These are phyloP conservation scores for Galeopterus variegatus DNA, from an alignment of 2,113 vertebrate genomes.

Conservation along the genomic window DNA sequence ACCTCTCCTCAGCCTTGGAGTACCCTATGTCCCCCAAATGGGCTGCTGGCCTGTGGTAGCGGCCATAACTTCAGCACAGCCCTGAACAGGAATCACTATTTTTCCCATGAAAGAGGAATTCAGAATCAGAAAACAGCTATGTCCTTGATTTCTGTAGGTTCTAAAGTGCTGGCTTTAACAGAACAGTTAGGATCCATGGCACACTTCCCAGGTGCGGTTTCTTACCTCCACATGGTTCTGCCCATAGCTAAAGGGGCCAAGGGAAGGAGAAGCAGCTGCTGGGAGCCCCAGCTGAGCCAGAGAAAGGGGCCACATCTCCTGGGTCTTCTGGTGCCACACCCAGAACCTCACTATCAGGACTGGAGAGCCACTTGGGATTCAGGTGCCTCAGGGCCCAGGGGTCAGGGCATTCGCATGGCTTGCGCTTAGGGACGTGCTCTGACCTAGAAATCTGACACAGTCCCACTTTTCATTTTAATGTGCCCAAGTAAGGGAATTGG, in stretches of 20 bases:
- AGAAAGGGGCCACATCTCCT: constrained; percentile 19
- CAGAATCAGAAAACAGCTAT: constrained; percentile 64
- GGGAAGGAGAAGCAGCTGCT: neutral
- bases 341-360: neutral
- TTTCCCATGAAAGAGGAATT: constrained; percentile 64
- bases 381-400: neutral
- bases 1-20: neutral
- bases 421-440: neutral
- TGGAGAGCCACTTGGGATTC: neutral
- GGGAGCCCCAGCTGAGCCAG: constrained; percentile 6
- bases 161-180: constrained; percentile 41
- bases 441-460: constrained; percentile 74
- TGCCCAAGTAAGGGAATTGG: neutral
- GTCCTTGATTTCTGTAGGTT: constrained; percentile 54
- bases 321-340: neutral
- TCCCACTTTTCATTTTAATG: constrained; percentile 52
- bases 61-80: constrained; percentile 50
- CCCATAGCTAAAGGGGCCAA: neutral
- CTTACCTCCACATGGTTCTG: neutral
- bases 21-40: neutral
- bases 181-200: neutral
- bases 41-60: neutral
- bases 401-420: neutral
- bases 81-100: constrained; percentile 52
- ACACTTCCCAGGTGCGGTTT: neutral